These are phyloP conservation scores for Poeciliopsis turneri DNA, from an alignment of 2,797 vertebrate species.

Conservation along the genomic window DNA sequence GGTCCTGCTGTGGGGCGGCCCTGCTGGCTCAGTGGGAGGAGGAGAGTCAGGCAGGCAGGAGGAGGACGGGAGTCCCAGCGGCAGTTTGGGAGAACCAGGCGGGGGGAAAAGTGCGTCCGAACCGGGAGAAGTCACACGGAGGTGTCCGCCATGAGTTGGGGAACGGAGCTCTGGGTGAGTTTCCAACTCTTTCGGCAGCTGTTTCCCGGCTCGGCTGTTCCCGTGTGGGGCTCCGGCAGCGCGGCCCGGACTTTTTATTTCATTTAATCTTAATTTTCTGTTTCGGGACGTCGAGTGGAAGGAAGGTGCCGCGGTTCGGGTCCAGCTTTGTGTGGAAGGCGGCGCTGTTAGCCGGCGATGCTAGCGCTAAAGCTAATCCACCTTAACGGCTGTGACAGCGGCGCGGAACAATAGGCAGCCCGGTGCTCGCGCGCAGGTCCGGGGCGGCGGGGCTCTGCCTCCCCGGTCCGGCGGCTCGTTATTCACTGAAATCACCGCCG, in stretches of 20 bases:
- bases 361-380: constrained; percentile 64
- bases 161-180: constrained; percentile 89
- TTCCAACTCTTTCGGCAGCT: not conserved
- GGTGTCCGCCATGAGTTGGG: constrained; percentile 85
- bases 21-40: constrained; percentile 45
- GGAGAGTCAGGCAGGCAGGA: constrained; percentile 35
- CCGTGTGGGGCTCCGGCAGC: rapidly evolving
- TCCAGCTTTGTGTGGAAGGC: constrained; percentile 59
- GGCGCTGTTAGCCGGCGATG: constrained; percentile 14
- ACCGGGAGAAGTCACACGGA: constrained; percentile 59
- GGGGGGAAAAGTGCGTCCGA: constrained; percentile 66
- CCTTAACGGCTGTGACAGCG: constrained; percentile 68
- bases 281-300: constrained; percentile 19
- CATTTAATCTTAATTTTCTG: not conserved
- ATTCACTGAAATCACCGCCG: not conserved
- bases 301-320: constrained; percentile 69
- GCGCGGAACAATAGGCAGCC: constrained; percentile 71
- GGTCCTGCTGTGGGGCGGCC: constrained; percentile 37
- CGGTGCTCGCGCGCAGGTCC: constrained; percentile 24
- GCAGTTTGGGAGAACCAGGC: constrained; percentile 62
- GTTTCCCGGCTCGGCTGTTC: not conserved
- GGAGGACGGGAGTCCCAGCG: constrained; percentile 57
- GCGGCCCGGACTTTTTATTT: not conserved
- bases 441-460: not conserved
- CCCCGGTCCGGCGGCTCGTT: not conserved